Conservation (phyloP, 2,113 vertebrate genomes). For the Heloderma charlesbogerti region DNA sequence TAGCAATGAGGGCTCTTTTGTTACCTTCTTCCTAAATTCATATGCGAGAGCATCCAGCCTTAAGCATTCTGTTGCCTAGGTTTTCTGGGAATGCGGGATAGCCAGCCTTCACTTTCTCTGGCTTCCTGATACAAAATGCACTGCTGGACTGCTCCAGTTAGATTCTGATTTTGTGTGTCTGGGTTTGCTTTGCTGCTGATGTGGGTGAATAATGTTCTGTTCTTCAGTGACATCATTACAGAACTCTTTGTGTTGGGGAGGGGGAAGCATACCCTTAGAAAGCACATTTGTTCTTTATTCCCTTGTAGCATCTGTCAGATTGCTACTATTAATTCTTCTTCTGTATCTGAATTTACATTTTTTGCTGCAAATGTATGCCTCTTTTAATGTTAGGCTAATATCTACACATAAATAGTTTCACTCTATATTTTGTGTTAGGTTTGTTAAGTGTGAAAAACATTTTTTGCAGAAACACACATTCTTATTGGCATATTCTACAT, state of each 20-base stretch:
- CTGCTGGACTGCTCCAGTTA: constrained; percentile 53
- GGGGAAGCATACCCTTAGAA: constrained; percentile 31
- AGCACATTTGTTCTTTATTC: neutral
- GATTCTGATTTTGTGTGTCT: constrained; percentile 50
- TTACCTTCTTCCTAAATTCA: constrained; percentile 61
- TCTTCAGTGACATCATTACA: constrained; percentile 71
- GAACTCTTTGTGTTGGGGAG: constrained; percentile 44
- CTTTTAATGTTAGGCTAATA: neutral
- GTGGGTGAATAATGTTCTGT: constrained; percentile 69
- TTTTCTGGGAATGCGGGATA: constrained; percentile 58
- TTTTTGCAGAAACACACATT: constrained; percentile 8
- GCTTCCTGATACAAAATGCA: constrained; percentile 27
- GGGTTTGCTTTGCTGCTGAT: constrained; percentile 51
- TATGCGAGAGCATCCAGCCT: constrained; percentile 50
- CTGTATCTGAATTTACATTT: constrained; percentile 20
- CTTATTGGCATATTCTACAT: neutral
- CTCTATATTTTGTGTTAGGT: neutral
- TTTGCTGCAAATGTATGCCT: neutral
- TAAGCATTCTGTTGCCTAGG: constrained; percentile 55
- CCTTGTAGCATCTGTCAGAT: neutral
- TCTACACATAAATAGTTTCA: constrained; percentile 2
- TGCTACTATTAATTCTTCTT: constrained; percentile 29
- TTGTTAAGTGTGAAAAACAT: neutral
- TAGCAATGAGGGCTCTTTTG: constrained; percentile 56
- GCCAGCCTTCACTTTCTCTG: constrained; percentile 14